Base-by-base conservation (phyloP, 2,797 vertebrate genomes). In the Varecia variegata region DNA sequence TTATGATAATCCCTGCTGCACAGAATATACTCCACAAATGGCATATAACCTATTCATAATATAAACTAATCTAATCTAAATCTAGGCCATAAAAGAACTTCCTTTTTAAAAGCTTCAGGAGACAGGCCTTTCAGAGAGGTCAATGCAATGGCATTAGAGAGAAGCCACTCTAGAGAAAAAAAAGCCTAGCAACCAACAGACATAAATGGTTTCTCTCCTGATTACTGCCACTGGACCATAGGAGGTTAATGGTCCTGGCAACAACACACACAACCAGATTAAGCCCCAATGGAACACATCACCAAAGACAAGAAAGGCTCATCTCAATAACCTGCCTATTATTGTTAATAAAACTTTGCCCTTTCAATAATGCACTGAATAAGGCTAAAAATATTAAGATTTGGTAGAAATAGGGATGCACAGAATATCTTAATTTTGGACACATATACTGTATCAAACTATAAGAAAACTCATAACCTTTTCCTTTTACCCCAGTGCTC, bases 371-470 rank as follows among this genome's bases (percentile, higher is more conserved):
- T 50, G 60, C 20, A 71, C 14, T 52, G 13, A 88, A 65, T 74
- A 23, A 97, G 7, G 32, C 45, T 70, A 87, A 92, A 83, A 58
- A 21, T 47, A 85, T 8, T 76, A 38, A 81, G 30, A 89, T 60
- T 96, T 65, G 89, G 27, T 50, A 86, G 65, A 90, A 83, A 91
- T 8, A 90, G 20, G 92, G 18, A 77, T 45, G 3, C 87, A 90
- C 58, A 91, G 32, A 67, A 40, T 70, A 32, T 62, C 82, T 94
- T 95, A 40, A 95, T 54, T 74, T 84, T 85, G 50, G 3, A 94
- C 47, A 58, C 27, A 80, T 15, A 67, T 56, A 88, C 1, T 40
- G 1, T 58, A 93, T 47, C 45, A 68, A 87, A 80, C 71, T 35
- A 23, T 73, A n/a, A 52, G 38, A 82, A 70, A 18, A 18, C 43